Evolutionary conservation across 2,888 invertebrate species (phyloP).

Genomic region (Andrena hattorfiana): DNA sequence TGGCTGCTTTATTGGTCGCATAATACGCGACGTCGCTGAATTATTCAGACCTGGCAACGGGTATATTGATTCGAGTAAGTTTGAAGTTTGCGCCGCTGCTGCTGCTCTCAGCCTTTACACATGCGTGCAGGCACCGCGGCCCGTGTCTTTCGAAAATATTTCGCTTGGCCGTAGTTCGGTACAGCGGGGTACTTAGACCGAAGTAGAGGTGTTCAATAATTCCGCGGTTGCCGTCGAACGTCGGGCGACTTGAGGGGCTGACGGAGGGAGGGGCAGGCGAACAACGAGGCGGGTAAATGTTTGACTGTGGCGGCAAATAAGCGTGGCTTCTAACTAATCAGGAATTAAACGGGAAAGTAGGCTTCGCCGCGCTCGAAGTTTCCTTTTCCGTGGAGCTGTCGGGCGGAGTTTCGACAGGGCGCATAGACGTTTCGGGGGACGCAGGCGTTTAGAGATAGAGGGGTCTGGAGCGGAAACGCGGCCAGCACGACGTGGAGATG

Average conservation of each 20-base stretch:
- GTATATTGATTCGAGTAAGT: conserved; percentile 49
- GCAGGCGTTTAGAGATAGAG: background rate
- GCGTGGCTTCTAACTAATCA: background rate
- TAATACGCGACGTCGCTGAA: conserved; percentile 39
- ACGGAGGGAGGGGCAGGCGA: too few relatives aligned
- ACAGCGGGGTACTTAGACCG: background rate
- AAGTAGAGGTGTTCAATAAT: conserved; percentile 12
- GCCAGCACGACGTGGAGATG: background rate
- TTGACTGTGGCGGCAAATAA: background rate
- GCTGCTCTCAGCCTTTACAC: too few relatives aligned
- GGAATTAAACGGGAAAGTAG: background rate
- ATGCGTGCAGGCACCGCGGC: background rate
- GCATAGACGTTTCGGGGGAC: background rate
- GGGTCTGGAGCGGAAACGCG: background rate
- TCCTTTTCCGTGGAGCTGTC: background rate
- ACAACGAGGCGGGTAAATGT: background rate
- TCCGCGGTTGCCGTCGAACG: conserved; percentile 3
- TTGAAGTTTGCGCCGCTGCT: conserved; percentile 9
- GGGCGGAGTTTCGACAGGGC: background rate
- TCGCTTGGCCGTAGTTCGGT: background rate
- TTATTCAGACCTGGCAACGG: conserved; percentile 39
- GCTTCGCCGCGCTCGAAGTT: background rate
- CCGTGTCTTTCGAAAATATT: conserved; percentile 9
- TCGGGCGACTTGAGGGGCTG: background rate
- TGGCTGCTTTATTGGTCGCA: conserved; percentile 34